Percentiles rank a stretch among this genome's conserved stretches.
Conservation (phyloP, 2,888 invertebrate species). For the Acrobasis repandana region DNA sequence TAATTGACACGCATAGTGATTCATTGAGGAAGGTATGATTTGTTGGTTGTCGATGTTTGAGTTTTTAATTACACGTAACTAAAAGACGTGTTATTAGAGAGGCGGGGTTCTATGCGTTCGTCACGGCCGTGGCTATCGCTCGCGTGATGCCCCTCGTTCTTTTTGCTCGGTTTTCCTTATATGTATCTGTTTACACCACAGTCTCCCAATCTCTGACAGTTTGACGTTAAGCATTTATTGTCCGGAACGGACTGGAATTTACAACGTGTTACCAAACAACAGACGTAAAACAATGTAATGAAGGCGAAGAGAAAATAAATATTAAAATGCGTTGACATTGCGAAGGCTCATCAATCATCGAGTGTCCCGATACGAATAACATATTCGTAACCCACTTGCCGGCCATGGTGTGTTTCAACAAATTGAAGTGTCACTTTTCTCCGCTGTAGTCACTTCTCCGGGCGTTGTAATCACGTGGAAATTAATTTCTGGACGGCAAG, state of each 20-base stretch:
- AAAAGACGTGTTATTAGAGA: slow-evolving; percentile 70
- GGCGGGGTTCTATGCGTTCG: slow-evolving; percentile 67
- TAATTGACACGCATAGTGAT: slow-evolving; percentile 71
- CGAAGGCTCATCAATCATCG: slow-evolving; percentile 59
- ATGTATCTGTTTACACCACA: slow-evolving; percentile 28
- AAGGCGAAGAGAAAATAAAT: slow-evolving; percentile 46
- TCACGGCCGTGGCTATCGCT: slow-evolving; percentile 60
- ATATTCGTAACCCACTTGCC: slow-evolving; percentile 59
- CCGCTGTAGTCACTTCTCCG: slow-evolving; percentile 55
- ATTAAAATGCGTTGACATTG: slow-evolving; percentile 63
- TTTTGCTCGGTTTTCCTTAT: slow-evolving; percentile 37
- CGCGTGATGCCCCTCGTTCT: slow-evolving; percentile 47
- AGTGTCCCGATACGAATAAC: slow-evolving; percentile 54
- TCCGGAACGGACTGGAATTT: slow-evolving; percentile 39
- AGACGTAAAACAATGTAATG: slow-evolving; percentile 39
- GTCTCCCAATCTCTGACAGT: slow-evolving; percentile 51
- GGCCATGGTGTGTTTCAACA: slow-evolving; percentile 46
- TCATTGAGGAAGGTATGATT: slow-evolving; percentile 66
- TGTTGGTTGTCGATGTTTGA: slow-evolving; percentile 77
- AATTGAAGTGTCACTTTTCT: slow-evolving; percentile 65
- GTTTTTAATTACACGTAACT: slow-evolving; percentile 79
- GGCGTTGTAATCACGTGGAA: slow-evolving; percentile 48
- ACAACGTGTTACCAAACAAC: slow-evolving; percentile 44
- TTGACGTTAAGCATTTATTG: slow-evolving; percentile 48
- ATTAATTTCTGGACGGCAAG: slow-evolving; percentile 47